A percentile compares a stretch with the other conserved stretches of the same genome.
Evolutionary conservation across 2,113 vertebrate species (phyloP).

Genomic region (Scomber japonicus): DNA sequence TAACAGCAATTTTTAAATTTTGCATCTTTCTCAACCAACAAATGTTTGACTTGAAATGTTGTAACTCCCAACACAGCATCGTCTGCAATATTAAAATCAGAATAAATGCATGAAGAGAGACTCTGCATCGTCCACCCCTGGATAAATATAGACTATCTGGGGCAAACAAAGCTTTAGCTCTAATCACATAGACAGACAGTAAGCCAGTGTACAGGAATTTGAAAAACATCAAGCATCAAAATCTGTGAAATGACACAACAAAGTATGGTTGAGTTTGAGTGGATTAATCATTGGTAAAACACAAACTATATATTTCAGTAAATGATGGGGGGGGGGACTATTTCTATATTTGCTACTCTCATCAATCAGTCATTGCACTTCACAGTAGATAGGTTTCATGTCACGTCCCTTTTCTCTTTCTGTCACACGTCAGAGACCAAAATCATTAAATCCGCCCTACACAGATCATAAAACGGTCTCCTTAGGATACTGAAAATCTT

Average conservation of each 20-base stretch:
- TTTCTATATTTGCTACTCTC: neutral
- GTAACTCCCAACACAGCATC: no score
- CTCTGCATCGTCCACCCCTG: neutral
- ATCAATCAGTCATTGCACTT: no score
- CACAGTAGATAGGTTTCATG: no score
- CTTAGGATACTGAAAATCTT: neutral
- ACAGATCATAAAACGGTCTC: slow-evolving; percentile 17
- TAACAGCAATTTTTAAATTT: no score
- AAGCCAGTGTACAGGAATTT: neutral
- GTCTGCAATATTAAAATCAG: no score
- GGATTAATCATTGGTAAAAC: neutral
- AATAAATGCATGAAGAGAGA: slow-evolving; percentile 26
- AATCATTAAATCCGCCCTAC: slow-evolving; percentile 1
- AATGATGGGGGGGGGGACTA: neutral
- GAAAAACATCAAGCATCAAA: no score
- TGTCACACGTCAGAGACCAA: neutral
- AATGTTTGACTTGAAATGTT: no score
- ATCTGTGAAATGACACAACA: neutral
- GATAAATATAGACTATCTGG: slow-evolving; percentile 18
- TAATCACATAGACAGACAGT: slow-evolving; percentile 11
- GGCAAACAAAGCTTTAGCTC: slow-evolving; percentile 21
- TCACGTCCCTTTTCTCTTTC: neutral
- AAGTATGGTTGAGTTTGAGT: no score
- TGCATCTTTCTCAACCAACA: no score
- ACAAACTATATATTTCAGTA: no score